Conservation (phyloP, 2,888 invertebrate genomes). For the Tenthredo distinguenda region DNA sequence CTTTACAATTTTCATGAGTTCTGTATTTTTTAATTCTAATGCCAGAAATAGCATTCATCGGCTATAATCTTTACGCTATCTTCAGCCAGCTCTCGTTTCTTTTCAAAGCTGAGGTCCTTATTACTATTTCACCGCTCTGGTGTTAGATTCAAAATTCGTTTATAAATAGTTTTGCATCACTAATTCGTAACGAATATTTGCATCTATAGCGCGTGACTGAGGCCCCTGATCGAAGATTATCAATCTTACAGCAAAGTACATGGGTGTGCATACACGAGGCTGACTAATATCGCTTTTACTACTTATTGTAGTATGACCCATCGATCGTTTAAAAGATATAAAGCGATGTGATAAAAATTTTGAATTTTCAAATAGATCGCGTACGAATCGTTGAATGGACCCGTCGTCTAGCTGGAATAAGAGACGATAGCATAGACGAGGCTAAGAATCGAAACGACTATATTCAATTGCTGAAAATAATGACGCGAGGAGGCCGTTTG, state of each 20-base stretch:
- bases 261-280: not conserved
- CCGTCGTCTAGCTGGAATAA: conserved; percentile 77
- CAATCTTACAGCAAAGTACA: not conserved
- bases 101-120: not conserved
- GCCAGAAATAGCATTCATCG: not conserved
- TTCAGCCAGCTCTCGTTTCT: not conserved
- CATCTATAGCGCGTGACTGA: not conserved
- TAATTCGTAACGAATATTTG: not conserved
- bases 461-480: conserved; percentile 79
- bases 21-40: not conserved
- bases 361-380: conserved; percentile 73
- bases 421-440: conserved; percentile 77
- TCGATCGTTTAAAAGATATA: not conserved
- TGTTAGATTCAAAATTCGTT: not conserved
- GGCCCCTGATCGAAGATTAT: not conserved
- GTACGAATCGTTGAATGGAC: conserved; percentile 81
- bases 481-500: conserved; percentile 78
- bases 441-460: conserved; percentile 80
- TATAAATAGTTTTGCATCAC: not conserved
- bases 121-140: not conserved
- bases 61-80: not conserved
- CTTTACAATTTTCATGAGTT: not conserved
- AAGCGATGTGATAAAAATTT: not conserved
- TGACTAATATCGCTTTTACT: not conserved
- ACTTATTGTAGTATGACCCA: not conserved